Evolutionary conservation across 2,113 vertebrate species (phyloP).

Genomic region (Shinisaurus crocodilurus): DNA sequence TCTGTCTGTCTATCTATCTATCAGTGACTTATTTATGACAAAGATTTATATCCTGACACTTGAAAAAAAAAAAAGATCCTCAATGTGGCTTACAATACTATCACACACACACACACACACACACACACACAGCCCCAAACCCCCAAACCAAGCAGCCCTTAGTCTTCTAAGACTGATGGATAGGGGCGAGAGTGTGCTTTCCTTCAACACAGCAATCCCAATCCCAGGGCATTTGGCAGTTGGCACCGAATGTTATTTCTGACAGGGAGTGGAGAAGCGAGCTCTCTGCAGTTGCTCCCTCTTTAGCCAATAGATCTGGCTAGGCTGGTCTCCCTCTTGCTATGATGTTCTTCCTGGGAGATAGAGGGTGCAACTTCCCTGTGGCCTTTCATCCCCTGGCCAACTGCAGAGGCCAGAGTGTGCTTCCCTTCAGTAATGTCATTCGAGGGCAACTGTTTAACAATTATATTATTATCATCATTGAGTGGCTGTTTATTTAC

Average conservation of each 20-base stretch:
- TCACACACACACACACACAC: neutral
- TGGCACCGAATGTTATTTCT: no score
- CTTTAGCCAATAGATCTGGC: neutral
- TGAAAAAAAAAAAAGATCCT: neutral
- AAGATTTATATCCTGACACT: neutral
- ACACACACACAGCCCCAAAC: neutral
- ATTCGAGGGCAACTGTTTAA: no score
- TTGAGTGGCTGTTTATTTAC: neutral
- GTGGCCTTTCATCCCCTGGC: neutral
- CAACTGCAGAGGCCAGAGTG: neutral
- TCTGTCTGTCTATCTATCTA: no score
- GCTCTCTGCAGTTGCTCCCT: neutral
- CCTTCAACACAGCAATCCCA: neutral
- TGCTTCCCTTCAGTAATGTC: neutral
- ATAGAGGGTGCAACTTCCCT: neutral
- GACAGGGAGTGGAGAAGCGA: neutral
- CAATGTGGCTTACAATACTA: neutral
- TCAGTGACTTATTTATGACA: neutral
- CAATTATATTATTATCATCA: neutral
- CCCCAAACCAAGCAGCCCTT: neutral
- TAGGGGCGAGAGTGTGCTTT: neutral
- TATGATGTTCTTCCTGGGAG: neutral
- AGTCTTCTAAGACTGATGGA: neutral
- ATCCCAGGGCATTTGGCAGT: no score
- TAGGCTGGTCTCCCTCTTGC: neutral